Evolutionary conservation across 2,797 vertebrate species (phyloP).

Genomic region (Pseudotriccus pelzelni): DNA sequence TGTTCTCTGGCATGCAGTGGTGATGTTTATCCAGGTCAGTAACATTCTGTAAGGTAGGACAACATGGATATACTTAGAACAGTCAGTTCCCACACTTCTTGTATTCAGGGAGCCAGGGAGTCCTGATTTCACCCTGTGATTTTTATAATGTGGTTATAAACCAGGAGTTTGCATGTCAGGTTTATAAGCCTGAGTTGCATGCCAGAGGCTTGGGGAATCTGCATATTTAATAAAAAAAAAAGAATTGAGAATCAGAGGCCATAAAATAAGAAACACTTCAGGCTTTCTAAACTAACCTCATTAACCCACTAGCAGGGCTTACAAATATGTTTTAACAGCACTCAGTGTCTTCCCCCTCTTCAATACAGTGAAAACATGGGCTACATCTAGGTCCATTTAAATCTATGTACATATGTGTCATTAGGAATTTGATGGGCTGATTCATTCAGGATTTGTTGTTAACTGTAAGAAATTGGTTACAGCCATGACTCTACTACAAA

Average conservation of each 20-base stretch:
- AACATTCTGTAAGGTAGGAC: constrained; percentile 5
- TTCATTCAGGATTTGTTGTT: constrained; percentile 70
- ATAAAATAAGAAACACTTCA: not conserved
- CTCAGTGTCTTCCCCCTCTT: not conserved
- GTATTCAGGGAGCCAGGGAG: not conserved
- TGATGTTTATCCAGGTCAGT: constrained; percentile 37
- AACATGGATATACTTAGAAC: not conserved
- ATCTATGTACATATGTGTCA: constrained; percentile 61
- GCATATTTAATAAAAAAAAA: constrained; percentile 37
- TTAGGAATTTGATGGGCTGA: constrained; percentile 68
- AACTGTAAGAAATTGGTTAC: constrained; percentile 61
- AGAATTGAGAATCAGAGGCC: not conserved
- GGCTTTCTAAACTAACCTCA: constrained; percentile 9
- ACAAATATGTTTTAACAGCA: not conserved
- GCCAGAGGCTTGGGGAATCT: not conserved
- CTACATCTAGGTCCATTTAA: constrained; percentile 37
- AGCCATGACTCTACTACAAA: constrained; percentile 46
- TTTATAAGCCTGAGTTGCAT: not conserved
- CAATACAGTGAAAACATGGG: constrained; percentile 50
- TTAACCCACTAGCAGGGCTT: not conserved
- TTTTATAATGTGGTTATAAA: not conserved
- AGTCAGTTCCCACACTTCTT: constrained; percentile 4
- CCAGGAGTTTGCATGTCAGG: no score
- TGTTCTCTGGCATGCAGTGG: not conserved
- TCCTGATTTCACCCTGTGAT: constrained; percentile 14